Evolutionary conservation across 2,797 vertebrate genomes (phyloP).

Genomic region (Danio aesculapii): DNA sequence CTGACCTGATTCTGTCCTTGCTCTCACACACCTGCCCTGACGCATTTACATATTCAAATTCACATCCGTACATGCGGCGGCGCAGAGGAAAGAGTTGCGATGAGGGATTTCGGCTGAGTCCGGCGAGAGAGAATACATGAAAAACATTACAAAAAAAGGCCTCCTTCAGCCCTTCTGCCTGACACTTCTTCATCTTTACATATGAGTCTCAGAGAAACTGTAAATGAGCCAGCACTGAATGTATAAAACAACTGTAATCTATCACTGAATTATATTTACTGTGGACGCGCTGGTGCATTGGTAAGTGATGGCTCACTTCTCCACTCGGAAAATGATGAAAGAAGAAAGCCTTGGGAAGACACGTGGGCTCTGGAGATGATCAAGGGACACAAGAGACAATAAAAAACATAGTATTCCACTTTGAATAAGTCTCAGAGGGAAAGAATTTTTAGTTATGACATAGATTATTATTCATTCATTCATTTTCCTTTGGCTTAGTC

Average conservation of each 20-base stretch:
- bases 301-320: slow-evolving; percentile 46
- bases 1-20: slow-evolving; percentile 79
- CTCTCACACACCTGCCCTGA: slow-evolving; percentile 77
- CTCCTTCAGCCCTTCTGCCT: slow-evolving; percentile 59
- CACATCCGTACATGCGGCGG: slow-evolving; percentile 64
- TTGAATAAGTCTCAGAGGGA: slow-evolving; percentile 8
- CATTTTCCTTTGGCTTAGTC: no score
- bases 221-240: slow-evolving; percentile 71
- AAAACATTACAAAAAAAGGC: slow-evolving; percentile 27
- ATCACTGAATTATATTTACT: slow-evolving; percentile 45
- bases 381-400: slow-evolving; percentile 27
- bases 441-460: neutral
- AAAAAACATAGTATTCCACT: slow-evolving; percentile 17
- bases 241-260: slow-evolving; percentile 72
- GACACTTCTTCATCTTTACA: slow-evolving; percentile 77
- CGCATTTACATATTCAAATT: slow-evolving; percentile 81
- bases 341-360: slow-evolving; percentile 25
- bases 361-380: slow-evolving; percentile 24
- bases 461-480: no score
- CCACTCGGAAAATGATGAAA: slow-evolving; percentile 32
- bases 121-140: slow-evolving; percentile 21
- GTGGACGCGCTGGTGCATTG: slow-evolving; percentile 12
- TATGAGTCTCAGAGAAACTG: slow-evolving; percentile 72
- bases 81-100: slow-evolving; percentile 27
- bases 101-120: neutral